Base-by-base conservation (phyloP, 2,888 invertebrate genomes). In the Meta bourneti region DNA sequence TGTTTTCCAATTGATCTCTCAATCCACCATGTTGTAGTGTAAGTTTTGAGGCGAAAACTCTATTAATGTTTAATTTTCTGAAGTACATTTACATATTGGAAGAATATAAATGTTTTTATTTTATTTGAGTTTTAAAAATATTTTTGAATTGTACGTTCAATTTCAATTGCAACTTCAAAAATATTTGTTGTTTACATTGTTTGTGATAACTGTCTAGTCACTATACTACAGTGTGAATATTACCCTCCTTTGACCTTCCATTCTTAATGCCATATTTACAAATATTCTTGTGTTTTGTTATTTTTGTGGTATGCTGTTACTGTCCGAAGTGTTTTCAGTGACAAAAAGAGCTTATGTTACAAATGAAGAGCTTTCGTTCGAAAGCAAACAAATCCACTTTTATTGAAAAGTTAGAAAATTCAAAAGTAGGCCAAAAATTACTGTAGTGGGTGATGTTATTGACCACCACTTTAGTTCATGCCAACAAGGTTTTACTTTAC, bases 1-100 rank as follows among this genome's bases (percentile, higher is more conserved):
- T 84, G n/a, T 84, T 84, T 84, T 84, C 74, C 75, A 16, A 75
- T 75, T 61, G 74, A n/a, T 75, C 74, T 75, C 49, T 61, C 34
- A 75, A 61, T 52, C 34, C 75, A 84, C 72, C 71, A 71, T 72
- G 72, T 70, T 71, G 82, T 82, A 82, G 82, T n/a, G 71, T 51
- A 52, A n/a, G 20, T 51, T 34, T 34, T 34, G 34, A 34, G 34
- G 34, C 34, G 34, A 4, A 34, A 34, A 34, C 34, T 34, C 34
- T 34, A 34, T 34, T 34, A 34, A 34, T 34, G 34, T 34, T 34
- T 34, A 34, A 34, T 34, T 34, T 34, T 34, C 34, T 34, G 34
- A 34, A 34, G 34, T 34, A 34, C 34, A 34, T 34, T 34, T 34
- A 34, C 34, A 4, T 34, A 34, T 34, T 34, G 34, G 4, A 34